Percentiles rank a stretch among this genome's conserved stretches.
Conservation (phyloP, 2,797 vertebrate species). For the Moxostoma hubbsi region DNA sequence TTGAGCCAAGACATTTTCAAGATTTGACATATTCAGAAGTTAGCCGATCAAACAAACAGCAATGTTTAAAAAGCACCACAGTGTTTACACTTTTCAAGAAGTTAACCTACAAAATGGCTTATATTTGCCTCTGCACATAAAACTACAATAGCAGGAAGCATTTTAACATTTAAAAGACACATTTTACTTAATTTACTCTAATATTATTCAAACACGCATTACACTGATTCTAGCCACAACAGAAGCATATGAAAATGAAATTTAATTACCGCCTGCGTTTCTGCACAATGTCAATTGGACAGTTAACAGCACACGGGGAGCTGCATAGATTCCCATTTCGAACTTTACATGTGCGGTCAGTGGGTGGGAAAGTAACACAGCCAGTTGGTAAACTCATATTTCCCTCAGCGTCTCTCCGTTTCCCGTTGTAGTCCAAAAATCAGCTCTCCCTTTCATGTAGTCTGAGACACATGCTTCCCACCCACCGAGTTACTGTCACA, state of each 20-base stretch:
- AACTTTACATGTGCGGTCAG: conserved; percentile 74
- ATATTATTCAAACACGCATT: neutral
- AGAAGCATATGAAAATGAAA: conserved; percentile 58
- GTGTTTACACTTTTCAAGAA: neutral
- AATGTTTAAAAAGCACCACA: conserved; percentile 19
- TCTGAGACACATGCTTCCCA: conserved; percentile 55
- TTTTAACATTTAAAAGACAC: neutral
- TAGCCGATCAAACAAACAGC: neutral
- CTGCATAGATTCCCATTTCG: conserved; percentile 77
- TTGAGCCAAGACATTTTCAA: neutral
- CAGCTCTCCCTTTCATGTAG: conserved; percentile 48
- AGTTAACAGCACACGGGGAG: conserved; percentile 82
- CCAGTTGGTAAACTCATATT: conserved; percentile 81
- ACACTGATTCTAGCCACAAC: conserved; percentile 32
- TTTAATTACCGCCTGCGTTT: conserved; percentile 83
- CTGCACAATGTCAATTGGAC: conserved; percentile 84
- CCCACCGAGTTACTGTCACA: conserved; percentile 31
- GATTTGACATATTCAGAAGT: conserved; percentile 1
- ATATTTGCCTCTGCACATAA: neutral
- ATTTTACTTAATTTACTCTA: neutral
- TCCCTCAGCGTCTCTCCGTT: conserved; percentile 31
- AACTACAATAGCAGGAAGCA: neutral
- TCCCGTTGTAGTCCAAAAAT: conserved; percentile 40
- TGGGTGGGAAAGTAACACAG: conserved; percentile 70
- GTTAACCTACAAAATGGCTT: neutral